Conservation (phyloP, 1,140 invertebrate genomes). For the Panulirus ornatus region DNA sequence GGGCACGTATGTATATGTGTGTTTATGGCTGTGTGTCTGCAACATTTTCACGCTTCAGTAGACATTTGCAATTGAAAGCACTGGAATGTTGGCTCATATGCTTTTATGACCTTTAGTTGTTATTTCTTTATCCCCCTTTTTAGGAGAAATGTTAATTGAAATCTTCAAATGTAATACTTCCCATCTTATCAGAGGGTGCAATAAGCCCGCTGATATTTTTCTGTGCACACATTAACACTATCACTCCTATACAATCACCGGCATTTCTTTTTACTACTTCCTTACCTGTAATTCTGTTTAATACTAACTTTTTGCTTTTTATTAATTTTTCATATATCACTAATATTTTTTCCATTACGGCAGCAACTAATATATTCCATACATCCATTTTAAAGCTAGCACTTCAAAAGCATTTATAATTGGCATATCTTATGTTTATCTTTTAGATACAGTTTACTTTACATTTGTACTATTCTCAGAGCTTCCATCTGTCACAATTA, state of each 20-base stretch:
- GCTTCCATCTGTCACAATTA: too few relatives aligned
- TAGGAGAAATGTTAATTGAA: not conserved
- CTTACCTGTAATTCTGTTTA: not conserved
- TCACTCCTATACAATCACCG: not conserved
- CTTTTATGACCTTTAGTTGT: conserved; percentile 33
- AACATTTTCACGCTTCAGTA: conserved; percentile 22
- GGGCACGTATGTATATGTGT: not conserved
- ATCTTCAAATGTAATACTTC: not conserved
- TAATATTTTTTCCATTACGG: too few relatives aligned
- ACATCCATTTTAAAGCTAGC: too few relatives aligned
- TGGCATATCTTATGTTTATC: too few relatives aligned
- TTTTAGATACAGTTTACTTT: too few relatives aligned
- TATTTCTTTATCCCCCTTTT: not conserved
- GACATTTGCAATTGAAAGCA: conserved; percentile 19
- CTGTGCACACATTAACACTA: not conserved
- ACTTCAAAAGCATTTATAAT: too few relatives aligned
- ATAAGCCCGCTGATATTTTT: not conserved
- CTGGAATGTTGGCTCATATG: conserved; percentile 46
- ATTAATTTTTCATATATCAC: not conserved
- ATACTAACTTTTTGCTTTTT: not conserved
- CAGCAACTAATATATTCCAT: not conserved
- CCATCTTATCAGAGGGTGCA: not conserved
- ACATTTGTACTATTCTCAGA: too few relatives aligned
- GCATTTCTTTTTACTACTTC: not conserved
- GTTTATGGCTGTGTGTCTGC: not conserved